Conservation (phyloP, 2,888 invertebrate species). For the Neuroscelio doddi region DNA sequence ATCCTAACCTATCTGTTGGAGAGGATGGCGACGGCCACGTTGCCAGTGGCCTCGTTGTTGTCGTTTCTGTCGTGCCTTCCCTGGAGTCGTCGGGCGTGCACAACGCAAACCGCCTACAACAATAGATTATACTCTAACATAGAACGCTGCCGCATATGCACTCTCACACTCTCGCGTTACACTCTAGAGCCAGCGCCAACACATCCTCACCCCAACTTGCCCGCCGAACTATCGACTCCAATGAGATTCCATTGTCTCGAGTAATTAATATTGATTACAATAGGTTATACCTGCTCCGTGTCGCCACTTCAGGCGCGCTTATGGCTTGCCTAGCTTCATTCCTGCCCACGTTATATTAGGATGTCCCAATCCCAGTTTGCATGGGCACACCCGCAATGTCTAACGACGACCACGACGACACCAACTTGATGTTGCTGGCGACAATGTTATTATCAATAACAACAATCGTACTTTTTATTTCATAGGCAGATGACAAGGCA, state of each 20-base stretch:
- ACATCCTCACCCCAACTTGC: constrained; percentile 53
- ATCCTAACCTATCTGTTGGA: constrained; percentile 5
- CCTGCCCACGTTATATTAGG: constrained; percentile 43
- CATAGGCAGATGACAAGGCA: constrained; percentile 25
- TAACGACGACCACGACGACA: neutral
- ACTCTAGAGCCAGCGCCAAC: constrained; percentile 49
- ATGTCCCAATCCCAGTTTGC: constrained; percentile 45
- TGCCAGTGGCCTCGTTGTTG: constrained; percentile 60
- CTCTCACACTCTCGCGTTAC: constrained; percentile 51
- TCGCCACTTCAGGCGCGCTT: constrained; percentile 56
- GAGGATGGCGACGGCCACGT: constrained; percentile 46
- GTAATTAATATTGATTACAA: constrained; percentile 73
- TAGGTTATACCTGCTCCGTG: constrained; percentile 68
- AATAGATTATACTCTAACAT: constrained; percentile 70
- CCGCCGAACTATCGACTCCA: constrained; percentile 71
- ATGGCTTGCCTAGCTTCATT: constrained; percentile 52
- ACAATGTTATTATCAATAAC: constrained; percentile 45
- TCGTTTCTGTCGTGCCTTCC: constrained; percentile 59
- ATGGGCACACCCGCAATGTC: constrained; percentile 27
- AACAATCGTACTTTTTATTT: constrained; percentile 36
- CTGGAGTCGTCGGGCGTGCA: constrained; percentile 56
- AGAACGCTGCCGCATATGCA: constrained; percentile 54
- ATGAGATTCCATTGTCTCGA: constrained; percentile 73
- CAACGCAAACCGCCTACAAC: constrained; percentile 71
- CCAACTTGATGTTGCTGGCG: neutral